These are phyloP conservation scores for Crossocerus cetratus DNA, from an alignment of 2,888 invertebrate genomes.

Conservation along the genomic window DNA sequence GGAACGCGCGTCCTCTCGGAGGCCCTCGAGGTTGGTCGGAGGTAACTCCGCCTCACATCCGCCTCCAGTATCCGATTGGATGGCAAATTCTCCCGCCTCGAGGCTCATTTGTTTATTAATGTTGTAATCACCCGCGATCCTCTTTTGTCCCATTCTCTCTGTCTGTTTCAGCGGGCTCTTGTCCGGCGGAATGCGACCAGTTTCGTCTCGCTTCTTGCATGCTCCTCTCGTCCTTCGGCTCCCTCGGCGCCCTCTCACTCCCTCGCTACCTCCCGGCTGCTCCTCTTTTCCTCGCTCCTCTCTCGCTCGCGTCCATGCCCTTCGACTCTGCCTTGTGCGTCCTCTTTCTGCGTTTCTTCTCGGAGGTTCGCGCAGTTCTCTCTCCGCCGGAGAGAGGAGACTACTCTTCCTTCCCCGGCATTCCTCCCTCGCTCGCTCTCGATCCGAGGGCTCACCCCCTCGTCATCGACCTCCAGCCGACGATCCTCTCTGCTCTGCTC, in stretches of 20 bases:
- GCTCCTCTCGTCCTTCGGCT: slow-evolving; percentile 63
- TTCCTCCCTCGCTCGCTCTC: slow-evolving; percentile 1
- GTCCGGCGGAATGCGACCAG: slow-evolving; percentile 74
- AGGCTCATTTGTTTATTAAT: slow-evolving; percentile 77
- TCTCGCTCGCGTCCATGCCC: background rate
- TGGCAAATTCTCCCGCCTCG: slow-evolving; percentile 71
- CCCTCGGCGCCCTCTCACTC: slow-evolving; percentile 36
- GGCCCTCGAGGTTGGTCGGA: slow-evolving; percentile 68
- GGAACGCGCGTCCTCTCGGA: slow-evolving; percentile 53
- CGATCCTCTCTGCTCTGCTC: too few species aligned
- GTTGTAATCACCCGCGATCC: slow-evolving; percentile 76
- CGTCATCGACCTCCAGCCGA: slow-evolving; percentile 8
- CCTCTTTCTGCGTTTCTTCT: slow-evolving; percentile 17
- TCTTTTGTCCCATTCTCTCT: slow-evolving; percentile 73
- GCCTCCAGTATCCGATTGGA: slow-evolving; percentile 73
- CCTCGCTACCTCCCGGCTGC: slow-evolving; percentile 10
- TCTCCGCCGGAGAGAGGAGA: slow-evolving; percentile 18
- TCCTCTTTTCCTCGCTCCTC: slow-evolving; percentile 16
- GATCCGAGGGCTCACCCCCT: slow-evolving; percentile 34
- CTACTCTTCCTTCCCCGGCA: slow-evolving; percentile 30
- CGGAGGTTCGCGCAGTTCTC: slow-evolving; percentile 3
- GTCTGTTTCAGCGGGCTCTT: slow-evolving; percentile 54
- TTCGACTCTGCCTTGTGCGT: slow-evolving; percentile 28
- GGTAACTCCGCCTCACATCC: slow-evolving; percentile 71
- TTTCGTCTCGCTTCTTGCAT: slow-evolving; percentile 66